Base-by-base conservation (phyloP, 2,888 invertebrate genomes). In the Bursaphelenchus okinawaensis region DNA sequence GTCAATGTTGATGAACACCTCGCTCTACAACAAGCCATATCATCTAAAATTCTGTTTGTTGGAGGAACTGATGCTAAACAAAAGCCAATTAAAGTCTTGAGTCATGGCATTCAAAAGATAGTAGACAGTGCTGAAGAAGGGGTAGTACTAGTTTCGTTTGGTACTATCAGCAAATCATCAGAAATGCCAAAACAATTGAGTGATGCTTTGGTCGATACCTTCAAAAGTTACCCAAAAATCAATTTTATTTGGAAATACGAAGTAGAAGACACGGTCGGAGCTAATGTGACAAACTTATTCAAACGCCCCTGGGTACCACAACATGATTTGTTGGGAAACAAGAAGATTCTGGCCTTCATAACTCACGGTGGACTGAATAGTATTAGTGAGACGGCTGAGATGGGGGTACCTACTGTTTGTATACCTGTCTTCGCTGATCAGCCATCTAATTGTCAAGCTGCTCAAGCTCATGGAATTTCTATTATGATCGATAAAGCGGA, bases 271-370 rank as follows among this genome's bases (percentile, higher is more conserved):
- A 51, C 31, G 22, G 26, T 22, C 0, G 27, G 63, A 9, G 59
- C 29, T 16, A 62, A 29, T 16, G n/a, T 67, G 16, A 3, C n/a
- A 12, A 83, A 83, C 66, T 79, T 83, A 4, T 64, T 68, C 40
- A 70, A 75, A 1, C 61, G 76, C 20, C 73, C 78, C 27, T 83
- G 83, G 83, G 68, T 84, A 52, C 84, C 84, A 4, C 84, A 84
- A 62, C 81, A 79, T 60, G 84, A 84, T 70, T 74, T 84, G 23
- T 68, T 84, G 16, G 70, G 66, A 69, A 63, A 68, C 55, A 9
- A 1, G 22, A 3, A 57, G 28, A 8, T 27, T 1, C 57, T 68
- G 8, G 66, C 61, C 9, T 69, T 66, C 50, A 55, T 66, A 23
- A 69, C 66, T 20, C 66, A 66, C 22, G 66, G 58, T 16, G 66